A percentile compares a stretch with the other conserved stretches of the same genome.
Conservation (phyloP, 2,113 vertebrate genomes). For the Papio anubis region DNA sequence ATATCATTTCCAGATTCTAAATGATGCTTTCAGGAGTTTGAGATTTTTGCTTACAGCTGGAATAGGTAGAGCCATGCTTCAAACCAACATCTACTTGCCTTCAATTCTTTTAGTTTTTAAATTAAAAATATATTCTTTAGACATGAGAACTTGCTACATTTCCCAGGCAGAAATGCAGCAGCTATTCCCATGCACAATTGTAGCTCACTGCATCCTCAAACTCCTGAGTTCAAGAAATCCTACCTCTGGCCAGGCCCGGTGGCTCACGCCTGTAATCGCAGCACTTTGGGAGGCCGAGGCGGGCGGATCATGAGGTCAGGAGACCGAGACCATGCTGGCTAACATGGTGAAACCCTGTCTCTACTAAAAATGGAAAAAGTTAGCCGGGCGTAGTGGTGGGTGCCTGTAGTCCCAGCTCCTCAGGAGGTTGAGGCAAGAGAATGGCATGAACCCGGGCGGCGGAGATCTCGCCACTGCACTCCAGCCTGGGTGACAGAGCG, state of each 20-base stretch:
- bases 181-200: neutral
- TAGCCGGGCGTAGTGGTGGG: too few species aligned
- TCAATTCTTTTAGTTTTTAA: neutral
- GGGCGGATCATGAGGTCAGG: too few species aligned
- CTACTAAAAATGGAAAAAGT: too few species aligned
- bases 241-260: neutral
- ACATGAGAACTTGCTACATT: neutral
- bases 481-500: too few species aligned
- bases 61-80: neutral
- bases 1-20: neutral
- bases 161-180: neutral
- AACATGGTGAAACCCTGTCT: too few species aligned
- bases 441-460: too few species aligned
- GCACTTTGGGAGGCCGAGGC: too few species aligned
- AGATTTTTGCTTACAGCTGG: constrained; percentile 42
- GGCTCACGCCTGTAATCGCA: too few species aligned
- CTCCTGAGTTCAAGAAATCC: neutral
- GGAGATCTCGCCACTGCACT: too few species aligned
- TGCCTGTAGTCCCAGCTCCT: too few species aligned
- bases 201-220: neutral
- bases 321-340: too few species aligned
- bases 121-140: neutral
- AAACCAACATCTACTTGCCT: neutral
- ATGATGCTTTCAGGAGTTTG: neutral
- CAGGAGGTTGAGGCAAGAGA: too few species aligned